Evolutionary conservation across 2,888 invertebrate species (phyloP).

Genomic region (Alcis repandata): DNA sequence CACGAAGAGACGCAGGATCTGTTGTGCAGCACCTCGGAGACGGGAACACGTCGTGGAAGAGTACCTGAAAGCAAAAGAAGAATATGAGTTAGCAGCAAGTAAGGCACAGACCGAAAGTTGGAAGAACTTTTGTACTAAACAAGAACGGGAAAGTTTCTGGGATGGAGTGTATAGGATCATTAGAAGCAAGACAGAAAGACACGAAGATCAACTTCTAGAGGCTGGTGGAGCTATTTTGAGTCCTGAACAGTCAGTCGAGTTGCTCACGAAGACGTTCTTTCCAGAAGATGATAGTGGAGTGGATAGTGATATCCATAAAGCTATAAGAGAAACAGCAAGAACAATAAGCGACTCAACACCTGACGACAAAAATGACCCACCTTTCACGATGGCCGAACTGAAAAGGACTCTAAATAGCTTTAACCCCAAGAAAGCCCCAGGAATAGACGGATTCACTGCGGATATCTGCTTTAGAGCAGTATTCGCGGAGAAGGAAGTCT

Average conservation of each 20-base stretch:
- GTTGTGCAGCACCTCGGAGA: slow-evolving; percentile 38
- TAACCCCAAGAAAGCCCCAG: slow-evolving; percentile 46
- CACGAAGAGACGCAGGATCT: slow-evolving; percentile 40
- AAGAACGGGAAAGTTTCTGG: slow-evolving; percentile 24
- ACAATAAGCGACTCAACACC: neutral
- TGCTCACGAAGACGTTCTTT: slow-evolving; percentile 20
- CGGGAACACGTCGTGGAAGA: slow-evolving; percentile 31
- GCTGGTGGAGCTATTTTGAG: neutral
- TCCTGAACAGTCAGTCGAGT: neutral
- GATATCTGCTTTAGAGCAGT: slow-evolving; percentile 45
- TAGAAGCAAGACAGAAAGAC: neutral
- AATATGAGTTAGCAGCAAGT: slow-evolving; percentile 29
- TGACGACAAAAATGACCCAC: slow-evolving; percentile 28
- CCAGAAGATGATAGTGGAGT: neutral
- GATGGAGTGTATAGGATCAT: slow-evolving; percentile 29
- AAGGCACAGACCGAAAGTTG: slow-evolving; percentile 37
- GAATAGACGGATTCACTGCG: slow-evolving; percentile 45
- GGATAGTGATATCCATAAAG: slow-evolving; percentile 10
- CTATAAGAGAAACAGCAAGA: slow-evolving; percentile 1
- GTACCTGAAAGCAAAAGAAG: slow-evolving; percentile 39
- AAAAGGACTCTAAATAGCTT: neutral
- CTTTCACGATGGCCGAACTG: slow-evolving; percentile 31
- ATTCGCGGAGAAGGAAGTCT: slow-evolving; percentile 13
- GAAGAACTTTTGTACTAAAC: slow-evolving; percentile 35
- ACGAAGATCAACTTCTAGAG: slow-evolving; percentile 1